phyloP scores from a whole-genome alignment of 1,140 invertebrate species.

The Drosophila ercepeae region DNA sequence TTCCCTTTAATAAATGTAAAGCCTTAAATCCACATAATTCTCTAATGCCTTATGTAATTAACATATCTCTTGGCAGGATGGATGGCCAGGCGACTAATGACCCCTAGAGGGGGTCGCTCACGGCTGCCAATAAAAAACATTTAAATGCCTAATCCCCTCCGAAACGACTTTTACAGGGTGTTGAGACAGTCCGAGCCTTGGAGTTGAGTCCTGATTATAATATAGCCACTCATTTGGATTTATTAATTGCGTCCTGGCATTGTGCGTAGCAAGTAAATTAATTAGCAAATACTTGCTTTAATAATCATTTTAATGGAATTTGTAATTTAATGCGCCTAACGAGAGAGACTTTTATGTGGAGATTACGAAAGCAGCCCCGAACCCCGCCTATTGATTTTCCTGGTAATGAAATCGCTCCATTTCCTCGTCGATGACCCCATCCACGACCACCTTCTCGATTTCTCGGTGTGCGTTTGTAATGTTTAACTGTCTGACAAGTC shows the following conservation, averaged over 20 bases:
- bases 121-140: slow-evolving; percentile 11
- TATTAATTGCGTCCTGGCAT: slow-evolving; percentile 74
- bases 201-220: slow-evolving; percentile 25
- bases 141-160: slow-evolving; percentile 31
- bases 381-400: slow-evolving; percentile 64
- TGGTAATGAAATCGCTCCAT: slow-evolving; percentile 28
- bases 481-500: slow-evolving; percentile 57
- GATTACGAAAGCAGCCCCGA: slow-evolving; percentile 48
- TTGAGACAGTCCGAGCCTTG: slow-evolving; percentile 1
- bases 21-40: slow-evolving; percentile 10
- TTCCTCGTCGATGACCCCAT: no score
- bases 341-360: slow-evolving; percentile 78
- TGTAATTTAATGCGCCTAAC: slow-evolving; percentile 83
- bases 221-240: slow-evolving; percentile 75
- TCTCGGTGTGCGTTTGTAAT: slow-evolving; percentile 12
- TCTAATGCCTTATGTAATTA: slow-evolving; percentile 27
- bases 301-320: slow-evolving; percentile 83
- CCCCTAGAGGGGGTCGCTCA: slow-evolving; percentile 5
- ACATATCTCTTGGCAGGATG: not conserved
- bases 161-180: slow-evolving; percentile 54
- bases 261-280: slow-evolving; percentile 81
- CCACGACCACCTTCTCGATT: not conserved
- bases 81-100: slow-evolving; percentile 23
- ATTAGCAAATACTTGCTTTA: slow-evolving; percentile 81
- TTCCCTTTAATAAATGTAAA: not conserved